Evolutionary conservation across 92 coral and sea anemone species (phyloP), one percentile per base, ranked within the genome.

Genomic region (Epizoanthus fatuus): DNA sequence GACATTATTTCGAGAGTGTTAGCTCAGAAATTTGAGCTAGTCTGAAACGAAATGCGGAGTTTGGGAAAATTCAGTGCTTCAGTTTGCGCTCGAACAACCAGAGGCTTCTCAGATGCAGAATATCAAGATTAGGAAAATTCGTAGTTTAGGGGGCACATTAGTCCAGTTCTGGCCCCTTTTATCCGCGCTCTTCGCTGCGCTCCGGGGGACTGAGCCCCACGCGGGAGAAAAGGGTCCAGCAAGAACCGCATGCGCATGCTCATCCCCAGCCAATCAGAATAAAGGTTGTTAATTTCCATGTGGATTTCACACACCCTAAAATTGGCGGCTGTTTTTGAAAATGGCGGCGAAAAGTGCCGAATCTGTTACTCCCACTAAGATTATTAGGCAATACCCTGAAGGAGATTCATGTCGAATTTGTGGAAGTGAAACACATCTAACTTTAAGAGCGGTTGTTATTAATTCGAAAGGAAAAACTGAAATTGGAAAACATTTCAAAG

Each of bases 161-260:
- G n/a, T n/a, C n/a, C n/a, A n/a, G n/a, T n/a, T n/a, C n/a, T n/a
- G n/a, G n/a, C n/a, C n/a, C n/a, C n/a, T n/a, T n/a, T n/a, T n/a
- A n/a, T n/a, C n/a, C n/a, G n/a, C n/a, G n/a, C n/a, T n/a, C n/a
- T n/a, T n/a, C n/a, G n/a, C n/a, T n/a, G n/a, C n/a, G n/a, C n/a
- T n/a, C n/a, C n/a, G n/a, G n/a, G n/a, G n/a, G n/a, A n/a, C n/a
- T n/a, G n/a, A n/a, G n/a, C n/a, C n/a, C n/a, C n/a, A n/a, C n/a
- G n/a, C n/a, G n/a, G n/a, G n/a, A n/a, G n/a, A n/a, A n/a, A n/a
- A n/a, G n/a, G n/a, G n/a, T n/a, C n/a, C n/a, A n/a, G n/a, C 49
- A 51, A 5, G 53, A 81, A 44, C 42, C 69, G 86, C 72, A 35
- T 69, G 86, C 55, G 68, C 77, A 68, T 81, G 86, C 86, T 53